A percentile compares a stretch with the other conserved stretches of the same genome.
phyloP scores from a whole-genome alignment of 2,797 vertebrate species.

The Caiman crocodilus region DNA sequence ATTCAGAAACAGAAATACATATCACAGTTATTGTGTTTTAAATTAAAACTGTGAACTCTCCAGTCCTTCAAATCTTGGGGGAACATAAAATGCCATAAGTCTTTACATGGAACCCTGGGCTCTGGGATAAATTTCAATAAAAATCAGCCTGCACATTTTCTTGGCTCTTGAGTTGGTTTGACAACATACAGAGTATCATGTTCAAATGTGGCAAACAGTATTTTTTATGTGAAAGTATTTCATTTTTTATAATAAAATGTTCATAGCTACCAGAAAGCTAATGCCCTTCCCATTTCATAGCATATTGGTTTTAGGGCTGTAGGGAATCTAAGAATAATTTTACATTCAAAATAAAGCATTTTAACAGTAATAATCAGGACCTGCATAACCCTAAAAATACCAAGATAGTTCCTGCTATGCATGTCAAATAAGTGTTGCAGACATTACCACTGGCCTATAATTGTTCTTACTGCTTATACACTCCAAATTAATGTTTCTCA shows the following conservation, averaged over 20 bases:
- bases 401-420: no score
- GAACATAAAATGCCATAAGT: neutral
- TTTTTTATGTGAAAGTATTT: neutral
- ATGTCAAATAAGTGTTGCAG: no score
- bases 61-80: no score
- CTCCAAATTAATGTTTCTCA: no score
- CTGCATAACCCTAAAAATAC: no score
- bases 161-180: neutral
- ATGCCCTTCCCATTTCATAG: neutral
- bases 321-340: neutral
- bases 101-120: neutral
- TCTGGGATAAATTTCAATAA: neutral
- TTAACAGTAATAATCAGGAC: neutral
- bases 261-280: neutral
- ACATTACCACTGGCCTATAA: no score
- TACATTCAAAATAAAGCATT: neutral
- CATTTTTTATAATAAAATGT: neutral
- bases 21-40: neutral
- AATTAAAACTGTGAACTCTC: neutral
- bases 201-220: constrained; percentile 11
- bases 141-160: constrained; percentile 9
- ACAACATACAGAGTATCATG: constrained; percentile 4
- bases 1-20: neutral
- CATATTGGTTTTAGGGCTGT: neutral
- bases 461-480: no score